Evolutionary conservation across 2,113 vertebrate species (phyloP).

Genomic region (Hyaena hyaena): DNA sequence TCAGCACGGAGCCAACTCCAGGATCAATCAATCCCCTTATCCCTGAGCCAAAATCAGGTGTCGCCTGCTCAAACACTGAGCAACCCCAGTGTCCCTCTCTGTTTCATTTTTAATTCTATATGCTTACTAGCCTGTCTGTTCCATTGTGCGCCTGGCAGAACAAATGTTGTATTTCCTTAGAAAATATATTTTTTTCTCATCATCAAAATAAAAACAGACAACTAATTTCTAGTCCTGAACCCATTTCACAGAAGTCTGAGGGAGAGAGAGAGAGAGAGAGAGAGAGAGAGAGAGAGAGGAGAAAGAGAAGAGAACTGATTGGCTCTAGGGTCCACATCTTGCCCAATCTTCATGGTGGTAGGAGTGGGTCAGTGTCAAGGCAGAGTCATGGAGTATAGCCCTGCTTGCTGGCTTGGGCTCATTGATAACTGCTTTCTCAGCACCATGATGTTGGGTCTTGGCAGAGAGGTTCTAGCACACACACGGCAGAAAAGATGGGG

Average conservation of each 20-base stretch:
- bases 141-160: background rate
- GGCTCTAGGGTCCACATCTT: background rate
- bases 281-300: too few relatives aligned
- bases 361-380: background rate
- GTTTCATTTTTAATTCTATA: background rate
- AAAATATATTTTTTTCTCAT: background rate
- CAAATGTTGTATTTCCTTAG: background rate
- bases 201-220: background rate
- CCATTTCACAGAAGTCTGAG: background rate
- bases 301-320: background rate
- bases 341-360: background rate
- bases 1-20: too few relatives aligned
- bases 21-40: too few relatives aligned
- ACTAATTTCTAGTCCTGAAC: background rate
- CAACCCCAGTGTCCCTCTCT: background rate
- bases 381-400: background rate
- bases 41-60: too few relatives aligned
- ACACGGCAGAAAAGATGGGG: background rate
- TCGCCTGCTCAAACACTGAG: too few relatives aligned
- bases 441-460: accelerated
- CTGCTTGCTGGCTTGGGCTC: background rate
- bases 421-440: background rate
- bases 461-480: background rate
- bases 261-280: too few relatives aligned
- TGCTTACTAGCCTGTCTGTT: background rate